Percentiles rank a stretch among this genome's conserved stretches.
phyloP scores from a whole-genome alignment of 2,888 invertebrate genomes.

The Papilio protenor region DNA sequence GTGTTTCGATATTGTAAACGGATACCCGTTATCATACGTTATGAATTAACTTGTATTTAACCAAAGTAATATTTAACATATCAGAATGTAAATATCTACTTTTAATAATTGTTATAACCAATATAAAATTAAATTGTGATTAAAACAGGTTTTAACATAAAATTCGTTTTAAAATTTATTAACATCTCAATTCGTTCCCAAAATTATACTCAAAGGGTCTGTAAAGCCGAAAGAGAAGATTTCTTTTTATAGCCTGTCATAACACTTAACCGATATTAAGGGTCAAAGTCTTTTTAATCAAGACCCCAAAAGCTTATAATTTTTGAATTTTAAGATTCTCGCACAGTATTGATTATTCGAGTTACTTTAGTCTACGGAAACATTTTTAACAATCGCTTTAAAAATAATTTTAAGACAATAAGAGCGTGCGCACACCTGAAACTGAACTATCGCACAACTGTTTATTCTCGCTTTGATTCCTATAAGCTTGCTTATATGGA shows the following conservation, averaged over 20 bases:
- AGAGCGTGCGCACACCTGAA: not conserved
- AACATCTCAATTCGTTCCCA: not conserved
- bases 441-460: too few relatives aligned
- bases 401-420: not conserved
- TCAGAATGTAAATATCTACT: too few relatives aligned
- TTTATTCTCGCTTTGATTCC: too few relatives aligned
- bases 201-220: conserved; percentile 21
- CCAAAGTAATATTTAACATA: not conserved
- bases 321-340: not conserved
- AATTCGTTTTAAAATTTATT: conserved; percentile 3
- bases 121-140: not conserved
- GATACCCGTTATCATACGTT: not conserved
- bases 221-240: not conserved
- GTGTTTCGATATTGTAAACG: not conserved
- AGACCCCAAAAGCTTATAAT: conserved; percentile 1
- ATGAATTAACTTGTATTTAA: not conserved
- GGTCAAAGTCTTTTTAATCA: conserved; percentile 20
- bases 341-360: not conserved
- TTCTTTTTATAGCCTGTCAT: conserved; percentile 16
- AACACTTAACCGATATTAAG: conserved; percentile 20
- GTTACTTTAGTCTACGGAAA: not conserved
- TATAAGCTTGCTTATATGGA: too few relatives aligned
- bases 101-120: too few relatives aligned
- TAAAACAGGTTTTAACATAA: not conserved
- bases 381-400: too few relatives aligned